Evolutionary conservation across 2,888 invertebrate genomes (phyloP), one percentile per base, ranked within the genome.

Genomic region (Hirtodrosophila cameraria): DNA sequence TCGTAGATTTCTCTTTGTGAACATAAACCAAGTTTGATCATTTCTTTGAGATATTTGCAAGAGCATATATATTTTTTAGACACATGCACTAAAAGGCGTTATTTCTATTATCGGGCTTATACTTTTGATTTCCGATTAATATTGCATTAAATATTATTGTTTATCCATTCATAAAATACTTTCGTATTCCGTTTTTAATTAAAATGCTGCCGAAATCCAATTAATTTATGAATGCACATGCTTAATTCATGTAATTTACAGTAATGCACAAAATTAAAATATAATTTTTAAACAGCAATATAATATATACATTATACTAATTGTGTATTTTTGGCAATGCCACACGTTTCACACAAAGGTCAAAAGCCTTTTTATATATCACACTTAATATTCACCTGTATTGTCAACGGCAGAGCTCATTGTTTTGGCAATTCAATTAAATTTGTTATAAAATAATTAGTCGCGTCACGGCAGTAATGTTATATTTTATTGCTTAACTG

Each of bases 371-470:
- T 7, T 0, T 27, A 8, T 18, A 13, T 35, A 15, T 6, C 20
- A 30, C 15, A 23, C 3, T 13, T 13, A 20, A 33, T 57, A 71
- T 71, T 82, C 54, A 77, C 83, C 83, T 79, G 58, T 60, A 23
- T 62, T 67, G 30, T 79, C 61, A 5, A 12, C 27, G 12, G 20
- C 5, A 12, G 33, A 42, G 18, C 48, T 43, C 83, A 77, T 77
- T 41, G 23, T 20, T 15, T 46, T 48, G 33, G 18, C 28, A 42
- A 11, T 25, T n/a, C 9, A 7, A 30, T 16, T 35, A 39, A 15
- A 12, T 16, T 46, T 31, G n/a, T 41, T 12, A 6, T 25, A 12
- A 52, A 39, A 33, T 36, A 31, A 20, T 61, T 23, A 27, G 12
- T 25, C 9, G n/a, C 13, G 23, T 30, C 54, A 28, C 12, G 18